A percentile compares a stretch with the other conserved stretches of the same genome.
These are phyloP conservation scores for Tetrax tetrax DNA, from an alignment of 2,113 vertebrate species.

Conservation along the genomic window DNA sequence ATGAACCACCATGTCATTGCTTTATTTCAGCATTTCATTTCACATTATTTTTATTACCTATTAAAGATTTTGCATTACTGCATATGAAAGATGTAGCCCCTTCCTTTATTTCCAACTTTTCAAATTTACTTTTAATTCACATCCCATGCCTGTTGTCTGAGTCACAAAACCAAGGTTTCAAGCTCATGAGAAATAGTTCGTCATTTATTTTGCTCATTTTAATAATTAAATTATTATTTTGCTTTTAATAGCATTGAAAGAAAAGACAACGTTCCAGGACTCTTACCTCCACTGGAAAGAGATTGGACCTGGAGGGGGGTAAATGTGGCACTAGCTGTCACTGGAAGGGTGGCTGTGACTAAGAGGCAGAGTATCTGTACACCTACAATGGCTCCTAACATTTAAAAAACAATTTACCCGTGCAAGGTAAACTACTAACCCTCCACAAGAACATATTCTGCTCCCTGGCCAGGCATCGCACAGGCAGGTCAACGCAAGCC, in stretches of 20 bases:
- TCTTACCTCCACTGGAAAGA: neutral
- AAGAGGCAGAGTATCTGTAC: neutral
- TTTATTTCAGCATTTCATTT: neutral
- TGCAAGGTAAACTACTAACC: neutral
- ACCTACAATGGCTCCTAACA: neutral
- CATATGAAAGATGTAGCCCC: neutral
- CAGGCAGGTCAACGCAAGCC: neutral
- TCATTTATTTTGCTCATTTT: neutral
- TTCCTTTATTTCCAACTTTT: neutral
- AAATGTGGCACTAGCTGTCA: neutral
- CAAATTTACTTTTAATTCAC: neutral
- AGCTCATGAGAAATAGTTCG: neutral
- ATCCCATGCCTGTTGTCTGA: neutral
- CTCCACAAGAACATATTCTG: neutral
- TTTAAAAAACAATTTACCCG: neutral
- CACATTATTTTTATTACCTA: neutral
- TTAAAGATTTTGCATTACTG: neutral
- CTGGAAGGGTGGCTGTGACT: neutral
- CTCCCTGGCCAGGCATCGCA: neutral
- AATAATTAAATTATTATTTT: neutral
- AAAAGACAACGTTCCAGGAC: neutral
- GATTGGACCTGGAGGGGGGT: neutral
- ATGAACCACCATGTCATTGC: neutral
- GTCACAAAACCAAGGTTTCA: neutral
- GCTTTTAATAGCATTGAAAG: neutral